phyloP scores from a whole-genome alignment of 2,888 invertebrate species.

The Spialia ferax region DNA sequence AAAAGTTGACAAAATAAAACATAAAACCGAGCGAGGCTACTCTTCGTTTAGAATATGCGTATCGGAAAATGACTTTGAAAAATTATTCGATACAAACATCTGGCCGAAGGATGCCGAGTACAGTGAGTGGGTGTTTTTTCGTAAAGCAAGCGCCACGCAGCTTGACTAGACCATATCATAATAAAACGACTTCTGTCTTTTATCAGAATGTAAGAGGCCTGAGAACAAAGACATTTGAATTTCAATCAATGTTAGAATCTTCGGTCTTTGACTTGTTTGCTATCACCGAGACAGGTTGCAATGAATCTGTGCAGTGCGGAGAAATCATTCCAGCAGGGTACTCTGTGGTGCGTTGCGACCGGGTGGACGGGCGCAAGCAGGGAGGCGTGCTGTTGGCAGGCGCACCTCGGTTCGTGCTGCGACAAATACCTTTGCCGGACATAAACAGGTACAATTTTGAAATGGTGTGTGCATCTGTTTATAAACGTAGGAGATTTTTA shows the following conservation, averaged over 20 bases:
- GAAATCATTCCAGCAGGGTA: constrained; percentile 9
- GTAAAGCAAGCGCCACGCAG: not conserved
- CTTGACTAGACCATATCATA: not conserved
- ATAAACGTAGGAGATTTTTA: constrained; percentile 26
- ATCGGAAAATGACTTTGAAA: not conserved
- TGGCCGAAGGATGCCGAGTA: constrained; percentile 9
- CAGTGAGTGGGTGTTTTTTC: constrained; percentile 18
- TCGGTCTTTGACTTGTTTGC: constrained; percentile 12
- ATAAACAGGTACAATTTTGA: constrained; percentile 42
- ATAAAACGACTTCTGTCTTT: not conserved
- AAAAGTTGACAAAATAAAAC: not conserved
- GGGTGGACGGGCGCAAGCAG: constrained; percentile 15
- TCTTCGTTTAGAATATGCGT: constrained; percentile 10
- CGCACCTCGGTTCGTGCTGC: constrained; percentile 39
- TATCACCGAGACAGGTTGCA: constrained; percentile 11
- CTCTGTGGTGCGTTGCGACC: constrained; percentile 18
- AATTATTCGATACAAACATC: not conserved
- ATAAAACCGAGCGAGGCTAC: constrained; percentile 10
- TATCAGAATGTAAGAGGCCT: constrained; percentile 1
- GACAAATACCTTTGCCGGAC: constrained; percentile 26
- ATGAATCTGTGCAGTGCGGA: not conserved
- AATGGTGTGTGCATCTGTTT: constrained; percentile 42
- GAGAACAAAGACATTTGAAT: constrained; percentile 7
- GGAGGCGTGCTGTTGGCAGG: constrained; percentile 38
- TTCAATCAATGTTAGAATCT: constrained; percentile 6